Evolutionary conservation across 2,888 invertebrate genomes (phyloP).

Genomic region (Pasiphila rectangulata): DNA sequence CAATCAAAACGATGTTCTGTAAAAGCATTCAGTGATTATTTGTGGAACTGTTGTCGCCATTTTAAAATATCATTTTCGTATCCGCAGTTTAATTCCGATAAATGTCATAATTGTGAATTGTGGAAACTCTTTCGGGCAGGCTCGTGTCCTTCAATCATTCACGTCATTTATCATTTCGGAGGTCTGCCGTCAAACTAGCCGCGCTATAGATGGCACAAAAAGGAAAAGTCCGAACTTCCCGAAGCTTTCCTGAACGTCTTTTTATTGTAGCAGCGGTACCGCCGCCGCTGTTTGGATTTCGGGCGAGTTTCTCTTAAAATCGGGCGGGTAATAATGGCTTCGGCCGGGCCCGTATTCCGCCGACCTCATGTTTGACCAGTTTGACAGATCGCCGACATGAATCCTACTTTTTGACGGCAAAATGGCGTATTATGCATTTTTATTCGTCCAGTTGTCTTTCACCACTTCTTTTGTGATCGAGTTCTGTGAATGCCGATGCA

Average conservation of each 20-base stretch:
- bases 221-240: conserved; percentile 59
- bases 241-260: conserved; percentile 71
- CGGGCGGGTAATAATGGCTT: conserved; percentile 32
- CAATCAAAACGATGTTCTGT: conserved; percentile 64
- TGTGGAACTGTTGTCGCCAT: conserved; percentile 59
- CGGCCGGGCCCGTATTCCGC: conserved; percentile 23
- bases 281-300: conserved; percentile 55
- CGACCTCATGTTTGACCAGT: conserved; percentile 73
- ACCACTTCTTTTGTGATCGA: conserved; percentile 78
- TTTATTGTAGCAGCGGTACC: conserved; percentile 67
- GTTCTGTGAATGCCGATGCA: conserved; percentile 54
- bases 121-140: conserved; percentile 47
- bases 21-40: conserved; percentile 76
- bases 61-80: conserved; percentile 56
- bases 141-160: conserved; percentile 73
- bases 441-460: conserved; percentile 73
- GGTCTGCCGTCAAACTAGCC: conserved; percentile 71
- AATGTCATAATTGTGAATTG: conserved; percentile 48
- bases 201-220: conserved; percentile 69
- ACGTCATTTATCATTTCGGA: conserved; percentile 74
- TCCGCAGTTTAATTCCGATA: conserved; percentile 58
- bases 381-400: conserved; percentile 78
- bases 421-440: conserved; percentile 78
- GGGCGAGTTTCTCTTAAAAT: conserved; percentile 56
- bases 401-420: conserved; percentile 72